A percentile compares a stretch with the other conserved stretches of the same genome.
Evolutionary conservation across 2,113 vertebrate species (phyloP).

Genomic region (Promerops cafer): DNA sequence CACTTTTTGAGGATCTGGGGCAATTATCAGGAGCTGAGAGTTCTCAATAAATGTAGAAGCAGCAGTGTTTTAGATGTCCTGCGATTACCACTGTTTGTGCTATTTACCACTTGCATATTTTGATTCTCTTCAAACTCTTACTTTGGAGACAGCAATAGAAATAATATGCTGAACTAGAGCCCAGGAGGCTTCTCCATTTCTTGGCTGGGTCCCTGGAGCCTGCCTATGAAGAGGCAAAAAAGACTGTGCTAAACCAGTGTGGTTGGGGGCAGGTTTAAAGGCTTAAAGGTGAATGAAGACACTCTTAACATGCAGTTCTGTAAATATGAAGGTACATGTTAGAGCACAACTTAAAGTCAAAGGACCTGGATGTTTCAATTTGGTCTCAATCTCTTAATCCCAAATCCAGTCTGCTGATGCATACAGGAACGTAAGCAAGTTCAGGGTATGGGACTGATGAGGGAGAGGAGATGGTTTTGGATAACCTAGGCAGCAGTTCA

Average conservation of each 20-base stretch:
- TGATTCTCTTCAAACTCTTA: neutral
- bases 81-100: neutral
- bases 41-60: neutral
- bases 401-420: neutral
- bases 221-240: neutral
- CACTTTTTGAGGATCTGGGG: neutral
- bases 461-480: neutral
- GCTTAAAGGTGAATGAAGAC: neutral
- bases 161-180: neutral
- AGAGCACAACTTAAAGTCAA: neutral
- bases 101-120: neutral
- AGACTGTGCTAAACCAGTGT: neutral
- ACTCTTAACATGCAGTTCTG: neutral
- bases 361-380: neutral
- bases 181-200: neutral
- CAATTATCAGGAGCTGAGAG: neutral
- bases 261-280: neutral
- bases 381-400: neutral
- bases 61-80: neutral
- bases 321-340: neutral
- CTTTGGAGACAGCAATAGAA: neutral
- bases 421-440: neutral
- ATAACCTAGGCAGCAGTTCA: neutral
- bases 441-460: neutral
- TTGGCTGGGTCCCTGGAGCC: neutral